These are phyloP conservation scores for Drosophila falleni DNA, from an alignment of 2,888 invertebrate species.

Conservation along the genomic window DNA sequence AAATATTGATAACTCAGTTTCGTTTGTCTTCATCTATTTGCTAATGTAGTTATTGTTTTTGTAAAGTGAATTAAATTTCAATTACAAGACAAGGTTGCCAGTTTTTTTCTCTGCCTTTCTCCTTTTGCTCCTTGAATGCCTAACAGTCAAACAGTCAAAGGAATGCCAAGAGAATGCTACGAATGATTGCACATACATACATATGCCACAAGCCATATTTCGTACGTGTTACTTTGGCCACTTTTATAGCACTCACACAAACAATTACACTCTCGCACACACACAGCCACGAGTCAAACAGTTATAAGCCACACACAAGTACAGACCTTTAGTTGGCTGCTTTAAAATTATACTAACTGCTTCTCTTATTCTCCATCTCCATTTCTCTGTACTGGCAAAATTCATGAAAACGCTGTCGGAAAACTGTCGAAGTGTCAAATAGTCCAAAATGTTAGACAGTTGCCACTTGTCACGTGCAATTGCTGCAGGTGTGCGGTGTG, in stretches of 20 bases:
- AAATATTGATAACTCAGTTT: constrained; percentile 63
- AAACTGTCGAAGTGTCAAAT: constrained; percentile 75
- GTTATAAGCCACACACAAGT: constrained; percentile 18
- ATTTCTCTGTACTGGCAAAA: constrained; percentile 38
- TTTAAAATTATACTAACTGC: constrained; percentile 54
- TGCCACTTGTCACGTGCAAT: constrained; percentile 55
- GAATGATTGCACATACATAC: constrained; percentile 69
- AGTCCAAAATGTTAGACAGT: constrained; percentile 43
- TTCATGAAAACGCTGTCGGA: constrained; percentile 57
- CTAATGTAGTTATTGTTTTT: constrained; percentile 27
- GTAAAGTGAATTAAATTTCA: constrained; percentile 61
- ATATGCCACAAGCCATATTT: constrained; percentile 64
- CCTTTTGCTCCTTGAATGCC: not conserved
- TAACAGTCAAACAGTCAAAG: constrained; percentile 41
- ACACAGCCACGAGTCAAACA: constrained; percentile 6
- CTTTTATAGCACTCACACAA: constrained; percentile 36
- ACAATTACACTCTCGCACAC: constrained; percentile 7
- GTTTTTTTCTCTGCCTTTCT: not conserved
- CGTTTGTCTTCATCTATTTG: not conserved
- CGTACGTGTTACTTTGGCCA: constrained; percentile 74
- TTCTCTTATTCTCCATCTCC: not conserved
- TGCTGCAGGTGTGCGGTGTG: constrained; percentile 46
- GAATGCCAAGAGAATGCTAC: constrained; percentile 31
- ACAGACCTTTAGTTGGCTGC: constrained; percentile 45
- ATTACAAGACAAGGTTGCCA: constrained; percentile 40